Conservation (phyloP, 2,888 invertebrate genomes). For the Axea sp. region DNA sequence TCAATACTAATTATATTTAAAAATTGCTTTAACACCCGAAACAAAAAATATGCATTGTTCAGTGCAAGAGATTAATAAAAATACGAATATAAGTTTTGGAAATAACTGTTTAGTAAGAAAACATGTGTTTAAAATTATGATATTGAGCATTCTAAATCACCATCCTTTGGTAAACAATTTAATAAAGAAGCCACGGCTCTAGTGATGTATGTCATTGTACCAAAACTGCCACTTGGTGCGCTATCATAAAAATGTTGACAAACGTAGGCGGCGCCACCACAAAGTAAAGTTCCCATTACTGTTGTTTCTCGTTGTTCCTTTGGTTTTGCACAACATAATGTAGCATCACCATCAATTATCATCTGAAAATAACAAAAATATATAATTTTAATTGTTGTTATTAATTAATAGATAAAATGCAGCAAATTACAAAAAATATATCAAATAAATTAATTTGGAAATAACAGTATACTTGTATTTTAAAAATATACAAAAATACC, state of each 20-base stretch:
- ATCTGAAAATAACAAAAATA: slow-evolving; percentile 81
- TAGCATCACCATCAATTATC: slow-evolving; percentile 93
- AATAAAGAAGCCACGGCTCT: slow-evolving; percentile 88
- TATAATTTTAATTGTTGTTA: neutral
- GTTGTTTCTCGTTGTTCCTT: slow-evolving; percentile 83
- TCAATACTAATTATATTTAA: no score
- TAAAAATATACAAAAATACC: no score
- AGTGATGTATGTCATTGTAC: slow-evolving; percentile 98
- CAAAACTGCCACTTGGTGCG: slow-evolving; percentile 98
- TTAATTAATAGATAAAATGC: no score
- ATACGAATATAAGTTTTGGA: no score
- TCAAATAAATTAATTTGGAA: no score
- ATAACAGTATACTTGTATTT: neutral
- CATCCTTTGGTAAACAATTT: slow-evolving; percentile 87
- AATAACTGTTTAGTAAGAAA: no score
- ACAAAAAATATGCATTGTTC: no score
- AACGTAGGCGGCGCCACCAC: slow-evolving; percentile 96
- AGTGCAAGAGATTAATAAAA: no score
- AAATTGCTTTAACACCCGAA: no score
- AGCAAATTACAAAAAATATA: neutral
- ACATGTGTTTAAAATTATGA: no score
- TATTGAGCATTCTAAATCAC: slow-evolving; percentile 90
- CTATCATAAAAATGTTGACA: slow-evolving; percentile 99
- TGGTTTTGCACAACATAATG: slow-evolving; percentile 93
- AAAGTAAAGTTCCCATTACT: slow-evolving; percentile 85